These are phyloP conservation scores for Drosophila equinoxialis DNA, from an alignment of 1,140 invertebrate species.

Conservation along the genomic window DNA sequence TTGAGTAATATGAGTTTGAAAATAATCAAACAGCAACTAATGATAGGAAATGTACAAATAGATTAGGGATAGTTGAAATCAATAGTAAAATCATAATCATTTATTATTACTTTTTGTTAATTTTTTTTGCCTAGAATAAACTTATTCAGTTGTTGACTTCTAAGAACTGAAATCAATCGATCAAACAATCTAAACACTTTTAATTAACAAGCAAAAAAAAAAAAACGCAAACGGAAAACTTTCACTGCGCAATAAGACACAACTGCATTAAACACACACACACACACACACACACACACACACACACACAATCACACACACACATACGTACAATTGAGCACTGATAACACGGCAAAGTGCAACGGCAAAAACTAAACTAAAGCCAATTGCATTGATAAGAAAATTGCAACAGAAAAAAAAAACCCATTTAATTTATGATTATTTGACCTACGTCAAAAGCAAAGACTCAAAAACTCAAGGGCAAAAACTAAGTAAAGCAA, in stretches of 20 bases:
- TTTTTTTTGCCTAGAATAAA: not conserved
- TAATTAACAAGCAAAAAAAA: slow-evolving; percentile 34
- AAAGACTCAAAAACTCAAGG: slow-evolving; percentile 29
- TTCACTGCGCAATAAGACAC: slow-evolving; percentile 79
- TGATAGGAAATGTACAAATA: not conserved
- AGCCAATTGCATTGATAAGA: slow-evolving; percentile 64
- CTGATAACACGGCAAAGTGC: slow-evolving; percentile 66
- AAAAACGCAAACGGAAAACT: slow-evolving; percentile 58
- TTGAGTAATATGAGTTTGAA: no score
- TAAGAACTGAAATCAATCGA: slow-evolving; percentile 7
- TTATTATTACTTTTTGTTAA: not conserved
- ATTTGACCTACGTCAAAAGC: slow-evolving; percentile 58
- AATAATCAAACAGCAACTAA: no score
- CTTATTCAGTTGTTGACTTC: slow-evolving; percentile 2
- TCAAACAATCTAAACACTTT: slow-evolving; percentile 29
- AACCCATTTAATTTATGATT: slow-evolving; percentile 52
- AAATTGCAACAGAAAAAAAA: slow-evolving; percentile 7
- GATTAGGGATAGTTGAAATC: not conserved
- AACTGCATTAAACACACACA: slow-evolving; percentile 29
- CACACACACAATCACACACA: slow-evolving; percentile 3
- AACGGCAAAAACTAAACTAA: slow-evolving; percentile 42
- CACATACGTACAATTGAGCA: slow-evolving; percentile 14
- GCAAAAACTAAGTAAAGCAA: slow-evolving; percentile 8
- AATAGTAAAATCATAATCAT: not conserved
- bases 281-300: slow-evolving; percentile 8